Evolutionary conservation across 2,888 invertebrate species (phyloP).

Genomic region (Pseudoips prasinana): DNA sequence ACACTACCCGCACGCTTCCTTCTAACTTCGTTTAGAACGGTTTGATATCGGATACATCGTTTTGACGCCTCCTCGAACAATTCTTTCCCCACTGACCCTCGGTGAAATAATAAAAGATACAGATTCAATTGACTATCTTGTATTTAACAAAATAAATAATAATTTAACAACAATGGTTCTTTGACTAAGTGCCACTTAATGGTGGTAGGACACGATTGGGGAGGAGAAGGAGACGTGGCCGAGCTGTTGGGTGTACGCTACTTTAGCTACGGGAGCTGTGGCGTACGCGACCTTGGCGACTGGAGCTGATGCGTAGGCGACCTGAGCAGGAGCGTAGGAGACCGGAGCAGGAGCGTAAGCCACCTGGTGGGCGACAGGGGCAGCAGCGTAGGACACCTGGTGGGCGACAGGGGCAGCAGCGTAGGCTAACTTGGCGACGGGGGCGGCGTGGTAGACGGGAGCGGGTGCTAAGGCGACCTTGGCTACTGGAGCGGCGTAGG

Average conservation of each 20-base stretch:
- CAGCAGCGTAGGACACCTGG: constrained; percentile 34
- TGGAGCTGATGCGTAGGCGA: constrained; percentile 47
- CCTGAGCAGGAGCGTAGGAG: constrained; percentile 52
- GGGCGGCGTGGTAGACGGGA: constrained; percentile 36
- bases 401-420: constrained; percentile 30
- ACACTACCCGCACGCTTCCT: constrained; percentile 78
- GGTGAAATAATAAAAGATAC: constrained; percentile 49
- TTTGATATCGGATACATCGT: constrained; percentile 79
- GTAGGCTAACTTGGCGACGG: constrained; percentile 45
- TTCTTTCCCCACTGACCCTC: constrained; percentile 54
- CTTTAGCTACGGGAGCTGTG: constrained; percentile 31
- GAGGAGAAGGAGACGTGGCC: constrained; percentile 62
- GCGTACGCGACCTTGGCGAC: constrained; percentile 42
- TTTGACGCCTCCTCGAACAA: constrained; percentile 71
- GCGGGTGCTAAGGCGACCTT: constrained; percentile 34
- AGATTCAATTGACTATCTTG: constrained; percentile 41
- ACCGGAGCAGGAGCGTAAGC: constrained; percentile 40
- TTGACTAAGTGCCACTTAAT: constrained; percentile 48
- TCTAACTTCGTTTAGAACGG: constrained; percentile 78
- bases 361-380: constrained; percentile 23
- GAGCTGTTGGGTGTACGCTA: constrained; percentile 40
- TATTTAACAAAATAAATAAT: constrained; percentile 64
- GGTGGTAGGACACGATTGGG: constrained; percentile 64
- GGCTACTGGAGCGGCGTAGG: constrained; percentile 32
- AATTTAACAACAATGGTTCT: constrained; percentile 33